phyloP scores from a whole-genome alignment of 2,888 invertebrate species.

The Strigamia maritima region DNA sequence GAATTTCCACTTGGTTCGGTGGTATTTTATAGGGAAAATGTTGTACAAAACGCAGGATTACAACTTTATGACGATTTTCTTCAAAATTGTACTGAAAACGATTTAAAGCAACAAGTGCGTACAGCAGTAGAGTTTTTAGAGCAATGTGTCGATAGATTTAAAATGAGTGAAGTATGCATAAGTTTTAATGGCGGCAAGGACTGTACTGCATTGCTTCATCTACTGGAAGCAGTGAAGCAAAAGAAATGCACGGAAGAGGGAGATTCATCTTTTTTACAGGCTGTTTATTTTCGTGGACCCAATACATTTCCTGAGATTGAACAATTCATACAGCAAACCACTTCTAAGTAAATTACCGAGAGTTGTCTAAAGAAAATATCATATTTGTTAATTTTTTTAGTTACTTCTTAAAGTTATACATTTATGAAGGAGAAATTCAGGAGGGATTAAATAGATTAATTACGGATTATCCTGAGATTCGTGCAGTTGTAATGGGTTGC shows the following conservation, averaged over 20 bases:
- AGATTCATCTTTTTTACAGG: constrained; percentile 55
- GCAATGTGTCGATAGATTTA: constrained; percentile 56
- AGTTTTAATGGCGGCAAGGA: constrained; percentile 99
- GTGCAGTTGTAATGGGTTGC: constrained; percentile 89
- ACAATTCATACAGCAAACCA: constrained; percentile 71
- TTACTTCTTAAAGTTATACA: constrained; percentile 70
- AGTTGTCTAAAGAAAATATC: not conserved
- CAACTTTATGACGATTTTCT: constrained; percentile 31
- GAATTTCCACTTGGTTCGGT: constrained; percentile 53
- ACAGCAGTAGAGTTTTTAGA: constrained; percentile 51
- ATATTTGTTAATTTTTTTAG: constrained; percentile 47
- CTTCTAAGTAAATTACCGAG: constrained; percentile 54
- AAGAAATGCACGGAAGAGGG: constrained; percentile 44
- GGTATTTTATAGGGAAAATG: constrained; percentile 54
- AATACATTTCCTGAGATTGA: constrained; percentile 81
- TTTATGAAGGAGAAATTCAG: constrained; percentile 68
- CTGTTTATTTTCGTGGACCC: constrained; percentile 75
- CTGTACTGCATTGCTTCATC: constrained; percentile 84
- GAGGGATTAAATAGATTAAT: constrained; percentile 65
- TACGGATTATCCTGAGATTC: constrained; percentile 59
- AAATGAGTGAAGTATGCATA: constrained; percentile 74
- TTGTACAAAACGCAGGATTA: constrained; percentile 49
- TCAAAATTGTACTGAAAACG: not conserved
- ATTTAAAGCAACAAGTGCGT: constrained; percentile 45
- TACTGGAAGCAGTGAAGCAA: constrained; percentile 59